These are phyloP conservation scores for Alethe diademata DNA, from an alignment of 2,113 vertebrate genomes.

Conservation along the genomic window DNA sequence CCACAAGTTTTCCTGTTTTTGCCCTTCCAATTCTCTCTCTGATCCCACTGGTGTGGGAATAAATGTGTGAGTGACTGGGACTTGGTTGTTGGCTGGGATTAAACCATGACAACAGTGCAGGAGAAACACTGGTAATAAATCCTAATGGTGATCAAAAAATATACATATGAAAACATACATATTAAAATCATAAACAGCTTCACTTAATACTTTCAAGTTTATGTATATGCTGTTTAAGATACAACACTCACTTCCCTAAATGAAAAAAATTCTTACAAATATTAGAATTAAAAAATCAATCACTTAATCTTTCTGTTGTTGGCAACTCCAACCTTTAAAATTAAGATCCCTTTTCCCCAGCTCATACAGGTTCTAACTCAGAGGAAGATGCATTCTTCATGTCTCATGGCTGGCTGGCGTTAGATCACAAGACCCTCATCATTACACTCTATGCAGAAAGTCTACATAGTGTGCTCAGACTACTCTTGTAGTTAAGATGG, in stretches of 20 bases:
- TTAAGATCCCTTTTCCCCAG: background rate
- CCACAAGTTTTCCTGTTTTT: background rate
- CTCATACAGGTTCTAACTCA: background rate
- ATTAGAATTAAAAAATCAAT: background rate
- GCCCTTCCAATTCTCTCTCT: background rate
- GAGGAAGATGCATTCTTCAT: background rate
- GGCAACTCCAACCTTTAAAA: background rate
- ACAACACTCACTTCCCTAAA: background rate
- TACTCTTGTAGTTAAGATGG: background rate
- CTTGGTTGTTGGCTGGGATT: background rate
- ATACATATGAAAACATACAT: background rate
- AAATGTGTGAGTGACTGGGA: background rate
- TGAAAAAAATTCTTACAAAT: background rate
- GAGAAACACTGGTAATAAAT: background rate
- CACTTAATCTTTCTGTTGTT: background rate
- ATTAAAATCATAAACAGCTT: background rate
- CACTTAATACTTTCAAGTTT: background rate
- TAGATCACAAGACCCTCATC: background rate
- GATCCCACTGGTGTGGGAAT: background rate
- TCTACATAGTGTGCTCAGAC: background rate
- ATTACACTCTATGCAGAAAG: background rate
- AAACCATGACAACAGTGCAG: background rate
- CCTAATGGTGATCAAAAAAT: background rate
- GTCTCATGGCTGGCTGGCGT: background rate
- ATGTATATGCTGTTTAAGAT: background rate